A percentile compares a stretch with the other conserved stretches of the same genome.
Evolutionary conservation across 2,888 invertebrate species (phyloP).

Genomic region (Ceriagrion tenellum): DNA sequence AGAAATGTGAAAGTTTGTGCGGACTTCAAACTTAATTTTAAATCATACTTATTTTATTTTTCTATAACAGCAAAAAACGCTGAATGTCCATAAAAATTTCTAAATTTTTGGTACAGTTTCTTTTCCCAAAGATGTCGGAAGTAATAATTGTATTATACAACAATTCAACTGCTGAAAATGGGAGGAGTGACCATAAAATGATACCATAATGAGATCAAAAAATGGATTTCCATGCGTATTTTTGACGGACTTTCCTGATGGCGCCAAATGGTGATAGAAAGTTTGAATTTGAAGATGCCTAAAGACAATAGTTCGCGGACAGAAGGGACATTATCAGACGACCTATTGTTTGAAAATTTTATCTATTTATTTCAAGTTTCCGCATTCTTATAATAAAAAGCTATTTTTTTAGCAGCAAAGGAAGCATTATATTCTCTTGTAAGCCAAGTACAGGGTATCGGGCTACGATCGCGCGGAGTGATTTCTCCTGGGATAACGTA

Average conservation of each 20-base stretch:
- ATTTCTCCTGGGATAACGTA: background rate
- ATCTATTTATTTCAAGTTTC: background rate
- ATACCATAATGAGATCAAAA: no score
- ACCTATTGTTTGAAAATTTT: background rate
- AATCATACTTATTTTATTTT: no score
- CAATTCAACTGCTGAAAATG: no score
- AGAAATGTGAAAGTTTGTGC: no score
- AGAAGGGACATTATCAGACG: background rate
- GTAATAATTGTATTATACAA: no score
- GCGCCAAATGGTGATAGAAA: background rate
- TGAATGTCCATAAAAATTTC: no score
- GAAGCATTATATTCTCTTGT: background rate
- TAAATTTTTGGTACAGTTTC: no score
- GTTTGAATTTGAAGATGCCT: background rate
- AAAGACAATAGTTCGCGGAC: background rate
- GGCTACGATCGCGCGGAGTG: background rate
- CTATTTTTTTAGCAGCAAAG: background rate
- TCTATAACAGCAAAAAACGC: no score
- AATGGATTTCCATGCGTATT: no score
- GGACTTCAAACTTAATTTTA: no score
- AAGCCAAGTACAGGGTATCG: background rate
- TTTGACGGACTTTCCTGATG: background rate
- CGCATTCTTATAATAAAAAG: background rate
- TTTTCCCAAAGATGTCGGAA: no score
- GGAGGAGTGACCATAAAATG: no score